Evolutionary conservation across 2,888 invertebrate species (phyloP).

Genomic region (Dryobota labecula): DNA sequence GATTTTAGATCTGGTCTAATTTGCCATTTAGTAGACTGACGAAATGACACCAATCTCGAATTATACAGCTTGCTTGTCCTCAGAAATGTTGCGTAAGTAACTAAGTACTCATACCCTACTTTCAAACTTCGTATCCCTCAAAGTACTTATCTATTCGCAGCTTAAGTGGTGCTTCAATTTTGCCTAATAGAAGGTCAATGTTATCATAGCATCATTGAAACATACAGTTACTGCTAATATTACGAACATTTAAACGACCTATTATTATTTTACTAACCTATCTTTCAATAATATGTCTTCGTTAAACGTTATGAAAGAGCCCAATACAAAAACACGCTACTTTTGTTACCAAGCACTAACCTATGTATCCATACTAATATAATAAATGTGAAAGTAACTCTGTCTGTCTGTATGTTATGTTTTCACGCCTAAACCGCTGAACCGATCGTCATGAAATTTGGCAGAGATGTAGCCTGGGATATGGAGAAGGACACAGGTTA

Average conservation of each 20-base stretch:
- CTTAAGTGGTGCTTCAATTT: not conserved
- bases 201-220: conserved; percentile 23
- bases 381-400: too few relatives aligned
- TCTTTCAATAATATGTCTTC: conserved; percentile 8
- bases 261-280: conserved; percentile 20
- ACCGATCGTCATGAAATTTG: too few relatives aligned
- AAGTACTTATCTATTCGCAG: not conserved
- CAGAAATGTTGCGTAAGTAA: not conserved
- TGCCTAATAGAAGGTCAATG: conserved; percentile 26
- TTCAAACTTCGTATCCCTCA: conserved; percentile 18
- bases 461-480: too few relatives aligned
- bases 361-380: too few relatives aligned
- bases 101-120: not conserved
- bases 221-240: conserved; percentile 10
- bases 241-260: not conserved
- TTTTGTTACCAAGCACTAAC: not conserved
- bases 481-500: too few relatives aligned
- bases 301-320: conserved; percentile 2
- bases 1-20: not conserved
- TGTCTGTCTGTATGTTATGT: too few relatives aligned
- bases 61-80: not conserved
- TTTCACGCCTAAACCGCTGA: too few relatives aligned
- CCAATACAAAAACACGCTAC: not conserved
- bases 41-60: not conserved
- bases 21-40: not conserved